Conservation (phyloP, 2,888 invertebrate genomes). For the Pandemis heparana region DNA sequence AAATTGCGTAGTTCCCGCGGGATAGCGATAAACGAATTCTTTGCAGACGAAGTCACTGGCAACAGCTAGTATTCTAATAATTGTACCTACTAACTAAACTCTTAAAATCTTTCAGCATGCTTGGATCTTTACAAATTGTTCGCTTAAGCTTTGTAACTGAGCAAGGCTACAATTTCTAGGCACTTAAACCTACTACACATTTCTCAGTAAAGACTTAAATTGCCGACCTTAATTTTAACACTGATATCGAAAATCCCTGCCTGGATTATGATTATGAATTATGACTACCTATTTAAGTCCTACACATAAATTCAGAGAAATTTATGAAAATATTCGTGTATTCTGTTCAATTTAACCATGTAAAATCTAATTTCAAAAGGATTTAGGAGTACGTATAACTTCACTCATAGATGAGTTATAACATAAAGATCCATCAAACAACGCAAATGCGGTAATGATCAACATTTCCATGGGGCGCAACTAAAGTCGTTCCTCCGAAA, state of each 20-base stretch:
- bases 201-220: background rate
- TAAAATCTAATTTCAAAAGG: background rate
- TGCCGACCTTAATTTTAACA: background rate
- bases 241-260: background rate
- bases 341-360: background rate
- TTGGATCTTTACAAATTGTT: too few species aligned
- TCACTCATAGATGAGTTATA: background rate
- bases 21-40: too few species aligned
- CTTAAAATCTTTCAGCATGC: too few species aligned
- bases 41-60: too few species aligned
- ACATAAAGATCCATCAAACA: background rate
- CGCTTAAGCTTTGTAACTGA: too few species aligned
- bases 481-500: background rate
- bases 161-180: background rate
- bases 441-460: constrained; percentile 1
- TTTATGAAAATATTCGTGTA: too few species aligned
- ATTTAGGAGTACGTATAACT: background rate
- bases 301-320: background rate
- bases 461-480: constrained; percentile 1
- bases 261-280: background rate
- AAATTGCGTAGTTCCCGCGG: too few species aligned
- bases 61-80: too few species aligned
- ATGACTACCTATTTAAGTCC: too few species aligned
- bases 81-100: too few species aligned
- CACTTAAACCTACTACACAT: background rate